Conservation (phyloP, 2,113 vertebrate genomes). For the Anoplopoma fimbria region DNA sequence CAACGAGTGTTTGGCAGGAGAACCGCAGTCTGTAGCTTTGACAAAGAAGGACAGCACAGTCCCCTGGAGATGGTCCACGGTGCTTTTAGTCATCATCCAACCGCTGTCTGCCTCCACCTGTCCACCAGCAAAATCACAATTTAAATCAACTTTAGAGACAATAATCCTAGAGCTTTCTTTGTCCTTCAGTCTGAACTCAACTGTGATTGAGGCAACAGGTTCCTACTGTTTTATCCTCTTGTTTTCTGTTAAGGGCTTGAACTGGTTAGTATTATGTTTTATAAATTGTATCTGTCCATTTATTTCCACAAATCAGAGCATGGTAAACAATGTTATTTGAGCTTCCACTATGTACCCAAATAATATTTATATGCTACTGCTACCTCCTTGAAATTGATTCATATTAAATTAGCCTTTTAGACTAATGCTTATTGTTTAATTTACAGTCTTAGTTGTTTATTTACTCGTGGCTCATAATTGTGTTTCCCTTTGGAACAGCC, state of each 20-base stretch:
- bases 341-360: background rate
- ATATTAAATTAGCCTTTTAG: conserved; percentile 7
- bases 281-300: background rate
- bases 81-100: conserved; percentile 98
- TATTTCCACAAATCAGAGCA: background rate
- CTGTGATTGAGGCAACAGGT: background rate
- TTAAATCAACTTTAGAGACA: background rate
- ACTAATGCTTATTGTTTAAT: background rate
- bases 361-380: background rate
- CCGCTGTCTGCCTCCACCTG: conserved; percentile 93
- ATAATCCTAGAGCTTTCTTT: background rate
- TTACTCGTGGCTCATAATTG: background rate
- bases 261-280: background rate
- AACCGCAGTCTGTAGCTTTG: conserved; percentile 93
- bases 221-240: background rate
- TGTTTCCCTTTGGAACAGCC: conserved; percentile 2
- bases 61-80: conserved; percentile 90
- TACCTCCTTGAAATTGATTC: background rate
- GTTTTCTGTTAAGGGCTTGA: background rate
- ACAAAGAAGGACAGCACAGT: conserved; percentile 96
- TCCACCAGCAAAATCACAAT: background rate
- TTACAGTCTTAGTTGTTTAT: background rate
- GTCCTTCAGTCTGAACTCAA: background rate
- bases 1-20: conserved; percentile 91
- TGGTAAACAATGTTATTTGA: background rate